These are phyloP conservation scores for Oreochromis tanganicae DNA, from an alignment of 2,113 vertebrate genomes.

Conservation along the genomic window DNA sequence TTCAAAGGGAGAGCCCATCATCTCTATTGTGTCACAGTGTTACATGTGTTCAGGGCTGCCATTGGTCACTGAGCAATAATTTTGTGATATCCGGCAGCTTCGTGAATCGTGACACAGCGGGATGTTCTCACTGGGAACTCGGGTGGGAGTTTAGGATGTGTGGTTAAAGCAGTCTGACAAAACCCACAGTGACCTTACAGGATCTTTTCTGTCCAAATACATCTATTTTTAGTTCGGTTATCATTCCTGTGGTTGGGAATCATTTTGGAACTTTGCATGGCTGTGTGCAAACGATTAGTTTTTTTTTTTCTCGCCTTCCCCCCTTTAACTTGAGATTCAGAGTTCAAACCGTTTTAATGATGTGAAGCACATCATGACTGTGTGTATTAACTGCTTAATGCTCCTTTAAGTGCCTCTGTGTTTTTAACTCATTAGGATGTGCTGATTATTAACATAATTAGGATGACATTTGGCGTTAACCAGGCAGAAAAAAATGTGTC, in stretches of 20 bases:
- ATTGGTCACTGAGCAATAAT: not conserved
- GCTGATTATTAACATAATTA: constrained; percentile 35
- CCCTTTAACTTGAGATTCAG: not conserved
- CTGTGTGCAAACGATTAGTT: not conserved
- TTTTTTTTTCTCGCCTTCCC: not conserved
- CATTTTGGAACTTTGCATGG: not conserved
- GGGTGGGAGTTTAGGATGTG: not conserved
- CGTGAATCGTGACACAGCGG: not conserved
- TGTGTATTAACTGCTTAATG: constrained; percentile 1
- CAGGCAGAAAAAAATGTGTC: constrained; percentile 7
- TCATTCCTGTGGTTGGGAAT: not conserved
- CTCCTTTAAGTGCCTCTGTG: not conserved
- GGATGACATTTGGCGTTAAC: constrained; percentile 2
- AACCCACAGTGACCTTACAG: not conserved
- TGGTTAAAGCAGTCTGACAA: not conserved
- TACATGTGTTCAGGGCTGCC: not conserved
- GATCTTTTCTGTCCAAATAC: not conserved
- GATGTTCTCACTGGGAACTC: not conserved
- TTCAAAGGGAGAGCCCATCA: not conserved
- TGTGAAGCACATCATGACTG: not conserved
- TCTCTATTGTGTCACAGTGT: not conserved
- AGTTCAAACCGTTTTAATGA: not conserved
- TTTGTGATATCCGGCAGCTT: not conserved
- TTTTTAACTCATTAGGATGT: not conserved
- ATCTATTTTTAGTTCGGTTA: not conserved